Evolutionary conservation across 2,888 invertebrate genomes (phyloP).

Genomic region (Bimastos eiseni): DNA sequence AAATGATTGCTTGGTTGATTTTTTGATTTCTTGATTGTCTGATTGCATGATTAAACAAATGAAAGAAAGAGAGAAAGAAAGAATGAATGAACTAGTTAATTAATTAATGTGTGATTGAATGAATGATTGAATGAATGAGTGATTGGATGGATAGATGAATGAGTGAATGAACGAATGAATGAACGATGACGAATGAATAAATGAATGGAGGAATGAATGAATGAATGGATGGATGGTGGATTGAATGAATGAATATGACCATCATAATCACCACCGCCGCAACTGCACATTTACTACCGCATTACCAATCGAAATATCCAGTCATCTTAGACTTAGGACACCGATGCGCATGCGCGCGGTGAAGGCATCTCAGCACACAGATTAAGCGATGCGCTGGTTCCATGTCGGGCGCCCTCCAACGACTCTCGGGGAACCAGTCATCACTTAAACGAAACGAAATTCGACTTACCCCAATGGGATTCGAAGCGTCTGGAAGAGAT

Average conservation of each 20-base stretch:
- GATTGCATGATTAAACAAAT: background rate
- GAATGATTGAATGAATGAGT: too few relatives aligned
- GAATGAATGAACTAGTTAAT: background rate
- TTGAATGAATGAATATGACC: background rate
- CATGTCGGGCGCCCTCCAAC: background rate
- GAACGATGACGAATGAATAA: background rate
- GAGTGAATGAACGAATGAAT: background rate
- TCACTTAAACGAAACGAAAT: constrained; percentile 5
- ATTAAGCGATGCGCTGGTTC: background rate
- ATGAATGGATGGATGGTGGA: too few relatives aligned
- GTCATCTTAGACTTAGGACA: background rate
- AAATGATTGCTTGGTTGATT: too few relatives aligned
- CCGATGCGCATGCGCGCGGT: background rate
- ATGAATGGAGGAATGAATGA: background rate
- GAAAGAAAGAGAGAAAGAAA: background rate
- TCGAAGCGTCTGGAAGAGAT: background rate
- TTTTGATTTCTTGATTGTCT: too few relatives aligned
- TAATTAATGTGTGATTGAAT: too few relatives aligned
- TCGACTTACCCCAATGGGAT: background rate
- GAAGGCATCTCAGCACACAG: background rate
- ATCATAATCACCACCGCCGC: background rate
- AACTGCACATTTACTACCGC: background rate
- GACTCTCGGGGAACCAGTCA: background rate
- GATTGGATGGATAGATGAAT: background rate
- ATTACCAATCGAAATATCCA: background rate